These are phyloP conservation scores for Platichthys stellatus DNA, from an alignment of 2,113 vertebrate genomes.

Conservation along the genomic window DNA sequence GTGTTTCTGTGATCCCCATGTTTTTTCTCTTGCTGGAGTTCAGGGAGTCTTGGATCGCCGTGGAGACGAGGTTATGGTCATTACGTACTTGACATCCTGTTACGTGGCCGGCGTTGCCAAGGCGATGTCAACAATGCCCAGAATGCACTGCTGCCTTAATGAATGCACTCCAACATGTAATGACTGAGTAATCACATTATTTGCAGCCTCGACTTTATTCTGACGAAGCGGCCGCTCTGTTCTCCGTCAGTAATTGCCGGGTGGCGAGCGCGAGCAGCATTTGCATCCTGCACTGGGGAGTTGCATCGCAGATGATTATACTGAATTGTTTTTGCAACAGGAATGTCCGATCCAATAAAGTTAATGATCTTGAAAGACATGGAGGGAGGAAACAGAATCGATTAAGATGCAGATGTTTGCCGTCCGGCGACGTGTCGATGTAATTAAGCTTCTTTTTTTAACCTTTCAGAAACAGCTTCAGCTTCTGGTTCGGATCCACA, in stretches of 20 bases:
- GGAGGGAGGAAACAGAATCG: slow-evolving; percentile 59
- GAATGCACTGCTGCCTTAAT: slow-evolving; percentile 75
- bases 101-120: slow-evolving; percentile 56
- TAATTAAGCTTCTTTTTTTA: slow-evolving; percentile 44
- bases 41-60: slow-evolving; percentile 4
- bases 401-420: slow-evolving; percentile 80
- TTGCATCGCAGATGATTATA: slow-evolving; percentile 77
- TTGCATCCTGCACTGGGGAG: slow-evolving; percentile 76
- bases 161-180: slow-evolving; percentile 79
- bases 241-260: slow-evolving; percentile 78
- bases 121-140: slow-evolving; percentile 74
- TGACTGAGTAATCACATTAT: slow-evolving; percentile 83
- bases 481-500: neutral
- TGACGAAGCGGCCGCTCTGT: slow-evolving; percentile 66
- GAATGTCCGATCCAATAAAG: slow-evolving; percentile 82
- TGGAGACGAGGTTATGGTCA: slow-evolving; percentile 65
- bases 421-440: slow-evolving; percentile 27
- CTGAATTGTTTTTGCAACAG: slow-evolving; percentile 83
- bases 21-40: slow-evolving; percentile 37
- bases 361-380: slow-evolving; percentile 83
- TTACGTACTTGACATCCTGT: slow-evolving; percentile 68
- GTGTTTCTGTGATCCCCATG: slow-evolving; percentile 8
- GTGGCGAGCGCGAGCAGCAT: slow-evolving; percentile 60
- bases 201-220: slow-evolving; percentile 75
- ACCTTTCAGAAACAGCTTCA: slow-evolving; percentile 19